These are phyloP conservation scores for Galagoides demidoff DNA, from an alignment of 2,797 vertebrate species.

Conservation along the genomic window DNA sequence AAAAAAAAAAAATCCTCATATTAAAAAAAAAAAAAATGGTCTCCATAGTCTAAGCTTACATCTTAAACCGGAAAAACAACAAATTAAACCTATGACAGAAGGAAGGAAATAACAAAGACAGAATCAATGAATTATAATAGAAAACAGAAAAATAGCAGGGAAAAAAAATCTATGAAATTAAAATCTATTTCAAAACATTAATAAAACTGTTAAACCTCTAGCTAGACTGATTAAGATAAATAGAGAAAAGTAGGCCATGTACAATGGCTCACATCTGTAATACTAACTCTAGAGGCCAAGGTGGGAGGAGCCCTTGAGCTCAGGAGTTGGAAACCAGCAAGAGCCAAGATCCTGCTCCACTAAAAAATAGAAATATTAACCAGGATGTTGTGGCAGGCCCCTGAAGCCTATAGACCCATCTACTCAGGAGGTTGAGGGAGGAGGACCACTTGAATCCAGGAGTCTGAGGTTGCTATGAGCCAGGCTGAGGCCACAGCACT, in stretches of 20 bases:
- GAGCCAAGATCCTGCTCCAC: no score
- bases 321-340: no score
- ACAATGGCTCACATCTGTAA: no score
- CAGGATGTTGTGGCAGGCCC: no score
- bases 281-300: no score
- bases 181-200: slow-evolving; percentile 5
- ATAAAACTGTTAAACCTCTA: background rate
- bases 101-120: slow-evolving; percentile 6
- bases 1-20: background rate
- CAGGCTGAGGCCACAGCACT: no score
- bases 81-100: background rate
- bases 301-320: no score
- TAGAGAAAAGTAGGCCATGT: background rate
- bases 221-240: background rate
- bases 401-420: no score
- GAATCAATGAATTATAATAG: background rate
- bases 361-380: no score
- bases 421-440: no score
- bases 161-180: background rate
- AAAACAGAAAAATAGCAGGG: background rate
- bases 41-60: background rate
- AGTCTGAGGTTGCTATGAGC: no score
- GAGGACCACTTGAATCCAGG: no score
- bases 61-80: background rate
- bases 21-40: background rate